These are phyloP conservation scores for Rhinoptilus africanus DNA, from an alignment of 2,113 vertebrate species.

Conservation along the genomic window DNA sequence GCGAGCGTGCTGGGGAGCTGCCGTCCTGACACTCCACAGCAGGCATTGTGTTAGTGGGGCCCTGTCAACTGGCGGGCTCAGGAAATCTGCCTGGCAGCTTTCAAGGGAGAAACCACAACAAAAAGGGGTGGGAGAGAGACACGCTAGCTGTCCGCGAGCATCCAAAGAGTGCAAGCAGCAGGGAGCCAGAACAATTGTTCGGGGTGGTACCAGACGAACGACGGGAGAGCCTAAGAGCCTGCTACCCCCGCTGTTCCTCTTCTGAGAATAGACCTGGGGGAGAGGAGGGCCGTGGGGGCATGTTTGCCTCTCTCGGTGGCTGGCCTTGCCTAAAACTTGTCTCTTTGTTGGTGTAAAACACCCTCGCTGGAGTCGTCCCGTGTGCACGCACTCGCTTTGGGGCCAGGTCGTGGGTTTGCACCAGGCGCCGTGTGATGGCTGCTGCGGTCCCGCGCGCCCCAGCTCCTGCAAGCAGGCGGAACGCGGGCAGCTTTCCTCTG, in stretches of 20 bases:
- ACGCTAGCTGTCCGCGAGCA: neutral
- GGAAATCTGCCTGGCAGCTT: neutral
- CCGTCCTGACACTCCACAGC: neutral
- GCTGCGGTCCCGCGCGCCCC: neutral
- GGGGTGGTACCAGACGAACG: neutral
- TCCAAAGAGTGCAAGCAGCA: neutral
- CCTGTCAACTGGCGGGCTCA: neutral
- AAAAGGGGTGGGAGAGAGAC: neutral
- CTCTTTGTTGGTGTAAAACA: accelerated
- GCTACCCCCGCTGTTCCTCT: neutral
- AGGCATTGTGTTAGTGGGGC: neutral
- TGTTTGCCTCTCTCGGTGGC: neutral
- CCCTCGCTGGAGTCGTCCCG: neutral
- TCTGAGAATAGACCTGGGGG: neutral
- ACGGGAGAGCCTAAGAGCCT: neutral
- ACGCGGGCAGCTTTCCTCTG: neutral
- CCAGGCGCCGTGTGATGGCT: accelerated
- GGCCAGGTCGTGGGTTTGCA: neutral
- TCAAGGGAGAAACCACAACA: neutral
- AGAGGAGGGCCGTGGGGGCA: neutral
- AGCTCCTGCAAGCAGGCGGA: neutral
- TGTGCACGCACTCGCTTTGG: accelerated
- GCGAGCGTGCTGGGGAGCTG: neutral
- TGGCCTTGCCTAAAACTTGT: neutral
- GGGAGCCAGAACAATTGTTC: neutral